Conservation (phyloP, 2,888 invertebrate species). For the Masnerella sp. region DNA sequence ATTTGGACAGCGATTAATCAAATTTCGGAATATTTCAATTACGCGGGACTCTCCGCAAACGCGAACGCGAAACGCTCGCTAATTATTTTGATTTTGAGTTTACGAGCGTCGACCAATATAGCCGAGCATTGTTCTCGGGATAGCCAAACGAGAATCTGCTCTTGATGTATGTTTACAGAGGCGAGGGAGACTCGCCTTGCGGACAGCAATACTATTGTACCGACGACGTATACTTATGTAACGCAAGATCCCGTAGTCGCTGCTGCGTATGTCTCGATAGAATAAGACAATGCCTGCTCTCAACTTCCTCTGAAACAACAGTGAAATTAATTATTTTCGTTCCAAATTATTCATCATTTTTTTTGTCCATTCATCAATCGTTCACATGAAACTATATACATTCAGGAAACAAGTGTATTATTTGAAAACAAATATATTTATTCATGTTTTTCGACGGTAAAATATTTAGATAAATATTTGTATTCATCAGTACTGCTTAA, state of each 20-base stretch:
- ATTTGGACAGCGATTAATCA: conserved; percentile 46
- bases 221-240: conserved; percentile 67
- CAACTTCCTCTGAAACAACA: background rate
- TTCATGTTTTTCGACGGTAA: too few species aligned
- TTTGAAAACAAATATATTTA: too few species aligned
- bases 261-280: conserved; percentile 12
- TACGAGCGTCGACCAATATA: conserved; percentile 60
- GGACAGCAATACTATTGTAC: conserved; percentile 68
- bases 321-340: too few species aligned
- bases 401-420: too few species aligned
- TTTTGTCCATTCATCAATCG: too few species aligned
- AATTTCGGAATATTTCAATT: conserved; percentile 43
- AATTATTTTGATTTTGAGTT: conserved; percentile 26
- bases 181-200: conserved; percentile 59
- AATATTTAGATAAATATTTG: too few species aligned
- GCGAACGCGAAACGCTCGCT: background rate
- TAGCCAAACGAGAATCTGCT: conserved; percentile 45
- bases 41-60: conserved; percentile 22
- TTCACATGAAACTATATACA: too few species aligned
- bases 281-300: conserved; percentile 7
- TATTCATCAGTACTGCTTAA: too few species aligned
- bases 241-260: conserved; percentile 64
- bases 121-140: conserved; percentile 65
- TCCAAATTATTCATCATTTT: too few species aligned
- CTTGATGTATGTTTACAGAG: conserved; percentile 63